Base-by-base conservation (phyloP, 2,113 vertebrate genomes). In the Protobothrops flavoviridis region DNA sequence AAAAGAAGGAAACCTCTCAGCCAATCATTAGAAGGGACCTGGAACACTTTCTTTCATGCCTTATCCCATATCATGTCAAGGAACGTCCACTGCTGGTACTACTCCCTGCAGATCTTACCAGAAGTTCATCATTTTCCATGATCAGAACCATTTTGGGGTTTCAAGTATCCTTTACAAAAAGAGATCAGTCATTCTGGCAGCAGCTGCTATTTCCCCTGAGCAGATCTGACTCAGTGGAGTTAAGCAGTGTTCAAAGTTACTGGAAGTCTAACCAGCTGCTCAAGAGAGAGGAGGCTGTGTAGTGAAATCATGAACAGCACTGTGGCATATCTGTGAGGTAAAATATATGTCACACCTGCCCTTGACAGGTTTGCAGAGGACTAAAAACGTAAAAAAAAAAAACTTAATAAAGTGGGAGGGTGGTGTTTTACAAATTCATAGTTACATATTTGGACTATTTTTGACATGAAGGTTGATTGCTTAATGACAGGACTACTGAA, bases 341-440 rank as follows among this genome's bases (percentile, higher is more conserved):
- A 94, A 96, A 97, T 96, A 5, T 96, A 81, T 96, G 95, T 96
- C 96, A 96, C 95, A 97, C 94, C 96, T 96, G 95, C 94, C 45
- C 90, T 93, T 91, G 91, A 55, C 92, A 94, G 43, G 2, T 39
- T 0, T 81, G 39, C 92, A 89, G 29, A 2, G 1, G 29, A 92
- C 24, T 12, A 56, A 39, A 39, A 39, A 39, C 39, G 56, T 21
- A n/a, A 50, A 85, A 86, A 91, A 55, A 55, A 45, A 59, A 56
- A 86, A 87, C 9, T 55, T 59, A 48, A 59, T 59, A n/a, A 12
- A 81, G 48, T 26, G 7, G 21, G 39, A 29, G 45, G 33, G 17
- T 17, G 5, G 43, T 50, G 1, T 57, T 24, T n/a, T 56, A 55
- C 45, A 53, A 74, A 52, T 52, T 43, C n/a, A 69, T 29, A 55